Conservation (phyloP, 1,140 invertebrate genomes). For the Plutomurus gul region DNA sequence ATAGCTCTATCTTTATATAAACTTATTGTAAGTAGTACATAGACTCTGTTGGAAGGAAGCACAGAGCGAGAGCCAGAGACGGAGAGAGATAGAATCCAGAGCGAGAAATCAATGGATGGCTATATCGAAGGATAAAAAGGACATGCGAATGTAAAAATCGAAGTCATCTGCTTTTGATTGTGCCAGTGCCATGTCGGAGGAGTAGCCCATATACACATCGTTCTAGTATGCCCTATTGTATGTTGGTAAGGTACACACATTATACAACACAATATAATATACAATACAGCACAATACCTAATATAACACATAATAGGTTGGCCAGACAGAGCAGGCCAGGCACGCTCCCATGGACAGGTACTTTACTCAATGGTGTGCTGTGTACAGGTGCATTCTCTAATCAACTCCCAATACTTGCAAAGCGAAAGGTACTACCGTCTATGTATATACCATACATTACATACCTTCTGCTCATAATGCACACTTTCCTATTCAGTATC, state of each 20-base stretch:
- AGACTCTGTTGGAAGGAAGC: background rate
- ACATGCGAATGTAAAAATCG: constrained; percentile 38
- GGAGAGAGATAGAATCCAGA: constrained; percentile 29
- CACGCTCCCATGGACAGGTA: constrained; percentile 26
- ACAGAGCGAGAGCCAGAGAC: background rate
- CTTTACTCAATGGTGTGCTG: constrained; percentile 9
- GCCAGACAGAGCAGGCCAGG: background rate
- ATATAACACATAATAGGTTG: background rate
- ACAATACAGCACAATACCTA: background rate
- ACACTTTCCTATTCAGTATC: too few species aligned
- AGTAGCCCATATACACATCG: background rate
- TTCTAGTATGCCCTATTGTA: too few species aligned
- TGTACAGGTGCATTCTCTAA: constrained; percentile 12
- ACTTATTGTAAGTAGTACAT: background rate
- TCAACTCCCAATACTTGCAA: background rate
- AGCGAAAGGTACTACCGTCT: background rate
- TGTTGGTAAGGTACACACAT: background rate
- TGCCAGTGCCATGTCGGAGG: constrained; percentile 12
- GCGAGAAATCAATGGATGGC: constrained; percentile 35
- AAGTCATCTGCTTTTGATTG: constrained; percentile 35
- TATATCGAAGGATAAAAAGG: constrained; percentile 28
- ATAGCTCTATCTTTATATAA: too few species aligned
- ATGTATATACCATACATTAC: background rate
- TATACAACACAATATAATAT: background rate
- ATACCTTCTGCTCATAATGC: too few species aligned